These are phyloP conservation scores for Drosophila pandora DNA, from an alignment of 1,140 invertebrate species.

Conservation along the genomic window DNA sequence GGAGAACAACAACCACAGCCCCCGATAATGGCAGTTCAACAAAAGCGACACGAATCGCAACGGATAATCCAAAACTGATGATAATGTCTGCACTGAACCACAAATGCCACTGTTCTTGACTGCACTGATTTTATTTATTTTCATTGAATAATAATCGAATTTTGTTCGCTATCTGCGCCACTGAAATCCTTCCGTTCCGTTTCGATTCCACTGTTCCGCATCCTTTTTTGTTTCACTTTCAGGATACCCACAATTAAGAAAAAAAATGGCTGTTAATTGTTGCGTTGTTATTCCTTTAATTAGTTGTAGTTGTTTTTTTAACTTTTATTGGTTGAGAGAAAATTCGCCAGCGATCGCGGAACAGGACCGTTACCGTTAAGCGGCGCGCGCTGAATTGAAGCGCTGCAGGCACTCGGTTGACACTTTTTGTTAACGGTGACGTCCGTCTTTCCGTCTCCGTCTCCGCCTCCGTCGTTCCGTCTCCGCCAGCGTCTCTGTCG, in stretches of 20 bases:
- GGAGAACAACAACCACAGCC: slow-evolving; percentile 19
- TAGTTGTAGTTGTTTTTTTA: background rate
- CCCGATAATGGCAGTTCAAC: slow-evolving; percentile 2
- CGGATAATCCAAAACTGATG: slow-evolving; percentile 1
- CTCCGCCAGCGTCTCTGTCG: slow-evolving; percentile 23
- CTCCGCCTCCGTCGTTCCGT: slow-evolving; percentile 35
- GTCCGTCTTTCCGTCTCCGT: slow-evolving; percentile 43
- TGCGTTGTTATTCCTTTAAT: background rate
- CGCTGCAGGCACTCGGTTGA: slow-evolving; percentile 65
- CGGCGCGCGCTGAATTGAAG: slow-evolving; percentile 73
- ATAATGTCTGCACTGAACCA: slow-evolving; percentile 33
- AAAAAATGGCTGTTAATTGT: slow-evolving; percentile 16
- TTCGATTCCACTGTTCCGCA: slow-evolving; percentile 2
- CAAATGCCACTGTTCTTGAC: slow-evolving; percentile 12
- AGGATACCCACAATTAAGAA: slow-evolving; percentile 40
- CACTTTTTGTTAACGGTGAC: slow-evolving; percentile 71
- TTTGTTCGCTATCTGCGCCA: slow-evolving; percentile 2
- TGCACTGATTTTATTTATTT: slow-evolving; percentile 1
- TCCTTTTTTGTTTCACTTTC: slow-evolving; percentile 5
- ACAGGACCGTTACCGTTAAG: slow-evolving; percentile 76
- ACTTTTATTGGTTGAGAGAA: background rate
- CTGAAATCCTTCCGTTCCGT: background rate
- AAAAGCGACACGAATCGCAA: slow-evolving; percentile 13
- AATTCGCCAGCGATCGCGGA: slow-evolving; percentile 43
- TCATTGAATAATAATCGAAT: background rate